Percentiles rank a stretch among this genome's conserved stretches.
Evolutionary conservation across 2,797 vertebrate species (phyloP).

Genomic region (Tragelaphus oryx): DNA sequence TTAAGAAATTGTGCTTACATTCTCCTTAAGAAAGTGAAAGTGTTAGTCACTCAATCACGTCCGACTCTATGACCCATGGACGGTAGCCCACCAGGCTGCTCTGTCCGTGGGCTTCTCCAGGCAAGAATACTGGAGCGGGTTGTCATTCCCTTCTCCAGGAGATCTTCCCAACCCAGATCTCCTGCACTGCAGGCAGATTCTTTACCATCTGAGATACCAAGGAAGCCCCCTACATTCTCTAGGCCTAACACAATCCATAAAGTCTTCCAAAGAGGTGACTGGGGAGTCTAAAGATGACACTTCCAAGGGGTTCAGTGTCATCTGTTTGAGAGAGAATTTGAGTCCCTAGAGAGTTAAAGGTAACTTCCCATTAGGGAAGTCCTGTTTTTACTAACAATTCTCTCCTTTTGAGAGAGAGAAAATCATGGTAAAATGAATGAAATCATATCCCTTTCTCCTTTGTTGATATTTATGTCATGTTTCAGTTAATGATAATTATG

Average conservation of each 20-base stretch:
- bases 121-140: not conserved
- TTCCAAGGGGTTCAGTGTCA: not conserved
- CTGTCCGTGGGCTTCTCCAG: not conserved
- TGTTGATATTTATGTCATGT: conserved; percentile 29
- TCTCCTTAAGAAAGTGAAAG: not conserved
- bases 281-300: not conserved
- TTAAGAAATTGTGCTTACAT: not conserved
- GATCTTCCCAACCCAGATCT: not conserved
- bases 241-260: not conserved
- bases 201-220: not conserved
- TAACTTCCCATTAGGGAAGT: not conserved
- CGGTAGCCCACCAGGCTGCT: not conserved
- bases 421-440: conserved; percentile 22
- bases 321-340: not conserved
- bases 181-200: not conserved
- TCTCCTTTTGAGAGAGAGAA: not conserved
- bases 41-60: not conserved
- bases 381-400: not conserved
- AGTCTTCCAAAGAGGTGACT: not conserved
- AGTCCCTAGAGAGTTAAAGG: not conserved
- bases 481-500: not conserved
- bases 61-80: not conserved
- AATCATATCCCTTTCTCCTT: not conserved
- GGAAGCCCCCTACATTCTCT: not conserved
- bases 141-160: not conserved